phyloP scores from a whole-genome alignment of 2,797 vertebrate genomes.

The Gymnothorax javanicus region DNA sequence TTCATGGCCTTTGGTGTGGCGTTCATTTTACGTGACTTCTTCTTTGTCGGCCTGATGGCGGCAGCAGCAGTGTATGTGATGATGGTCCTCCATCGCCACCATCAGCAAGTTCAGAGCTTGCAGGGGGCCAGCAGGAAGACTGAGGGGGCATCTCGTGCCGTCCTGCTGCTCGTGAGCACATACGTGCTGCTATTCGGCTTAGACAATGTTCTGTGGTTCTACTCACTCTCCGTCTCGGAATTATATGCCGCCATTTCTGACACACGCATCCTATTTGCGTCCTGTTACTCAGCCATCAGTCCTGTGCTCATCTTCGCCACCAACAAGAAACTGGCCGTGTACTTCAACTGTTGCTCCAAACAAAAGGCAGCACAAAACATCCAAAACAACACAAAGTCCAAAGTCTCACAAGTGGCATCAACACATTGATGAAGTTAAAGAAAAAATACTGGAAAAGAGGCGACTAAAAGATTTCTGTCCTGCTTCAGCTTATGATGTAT shows the following conservation, averaged over 20 bases:
- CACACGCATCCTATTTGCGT: constrained; percentile 23
- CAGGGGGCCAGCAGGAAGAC: not conserved
- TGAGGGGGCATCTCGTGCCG: constrained; percentile 42
- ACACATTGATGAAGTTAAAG: not conserved
- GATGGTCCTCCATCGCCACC: not conserved
- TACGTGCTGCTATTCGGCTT: not conserved
- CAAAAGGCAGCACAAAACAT: not conserved
- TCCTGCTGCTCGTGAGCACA: constrained; percentile 44
- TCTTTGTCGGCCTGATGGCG: not conserved
- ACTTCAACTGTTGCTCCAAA: not conserved
- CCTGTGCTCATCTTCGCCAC: constrained; percentile 36
- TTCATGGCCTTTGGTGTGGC: not conserved
- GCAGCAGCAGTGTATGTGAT: not conserved
- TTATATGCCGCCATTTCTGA: not conserved
- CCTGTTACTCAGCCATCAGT: constrained; percentile 50
- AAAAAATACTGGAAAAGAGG: not conserved
- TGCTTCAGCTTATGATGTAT: not conserved
- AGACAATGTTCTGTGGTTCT: not conserved
- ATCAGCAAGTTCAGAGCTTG: not conserved
- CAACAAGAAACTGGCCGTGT: not conserved
- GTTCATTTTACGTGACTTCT: not conserved
- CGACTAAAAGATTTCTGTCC: not conserved
- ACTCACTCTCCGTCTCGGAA: not conserved
- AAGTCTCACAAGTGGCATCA: not conserved
- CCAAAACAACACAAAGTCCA: not conserved